These are phyloP conservation scores for Neoarius graeffei DNA, from an alignment of 2,113 vertebrate genomes.

Conservation along the genomic window DNA sequence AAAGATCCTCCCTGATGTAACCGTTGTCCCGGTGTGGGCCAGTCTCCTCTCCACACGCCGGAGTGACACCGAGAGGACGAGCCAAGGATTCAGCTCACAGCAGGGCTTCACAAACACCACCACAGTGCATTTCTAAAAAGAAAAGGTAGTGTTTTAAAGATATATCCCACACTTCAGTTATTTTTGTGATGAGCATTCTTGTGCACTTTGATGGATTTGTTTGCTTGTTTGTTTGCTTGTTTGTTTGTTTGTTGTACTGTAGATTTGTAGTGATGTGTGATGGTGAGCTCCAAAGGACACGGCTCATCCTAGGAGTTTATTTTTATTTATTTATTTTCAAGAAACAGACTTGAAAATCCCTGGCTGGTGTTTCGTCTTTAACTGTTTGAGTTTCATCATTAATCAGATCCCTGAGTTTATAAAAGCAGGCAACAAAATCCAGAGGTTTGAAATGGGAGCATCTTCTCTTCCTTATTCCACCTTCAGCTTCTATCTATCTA, in stretches of 20 bases:
- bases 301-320: background rate
- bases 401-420: background rate
- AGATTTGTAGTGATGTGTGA: background rate
- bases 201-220: background rate
- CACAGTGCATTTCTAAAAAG: background rate
- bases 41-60: background rate
- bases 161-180: background rate
- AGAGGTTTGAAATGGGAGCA: background rate
- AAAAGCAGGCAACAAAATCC: background rate
- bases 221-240: background rate
- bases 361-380: background rate
- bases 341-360: background rate
- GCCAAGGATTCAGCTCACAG: background rate
- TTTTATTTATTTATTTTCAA: background rate
- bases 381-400: background rate
- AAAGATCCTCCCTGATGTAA: background rate
- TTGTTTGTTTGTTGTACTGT: background rate
- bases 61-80: background rate
- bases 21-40: background rate
- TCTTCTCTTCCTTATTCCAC: background rate
- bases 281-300: background rate
- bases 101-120: background rate
- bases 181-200: background rate
- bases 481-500: background rate
- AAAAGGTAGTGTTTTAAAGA: background rate